Evolutionary conservation across 2,888 invertebrate genomes (phyloP).

Genomic region (Pecten maximus): DNA sequence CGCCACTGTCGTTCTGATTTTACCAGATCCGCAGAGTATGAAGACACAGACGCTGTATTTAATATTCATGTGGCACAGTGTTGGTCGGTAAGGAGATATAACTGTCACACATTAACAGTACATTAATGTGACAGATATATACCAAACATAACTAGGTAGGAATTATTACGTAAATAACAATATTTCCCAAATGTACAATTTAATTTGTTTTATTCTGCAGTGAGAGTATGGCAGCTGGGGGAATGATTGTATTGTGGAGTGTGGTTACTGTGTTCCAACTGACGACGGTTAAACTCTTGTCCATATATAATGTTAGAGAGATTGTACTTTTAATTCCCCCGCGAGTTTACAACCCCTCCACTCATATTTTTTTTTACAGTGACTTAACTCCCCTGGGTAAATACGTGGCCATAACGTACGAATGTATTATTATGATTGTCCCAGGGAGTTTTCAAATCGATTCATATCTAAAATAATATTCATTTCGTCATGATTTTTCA

Average conservation of each 20-base stretch:
- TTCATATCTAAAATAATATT: not conserved
- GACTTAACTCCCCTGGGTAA: not conserved
- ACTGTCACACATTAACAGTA: not conserved
- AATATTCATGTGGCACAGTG: not conserved
- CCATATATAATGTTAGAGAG: not conserved
- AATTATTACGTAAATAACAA: not conserved
- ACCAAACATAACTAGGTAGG: not conserved
- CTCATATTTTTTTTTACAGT: not conserved
- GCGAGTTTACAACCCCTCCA: not conserved
- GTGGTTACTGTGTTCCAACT: not conserved
- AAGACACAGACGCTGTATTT: not conserved
- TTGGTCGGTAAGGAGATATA: not conserved
- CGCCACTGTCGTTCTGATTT: slow-evolving; percentile 12
- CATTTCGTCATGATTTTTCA: not conserved
- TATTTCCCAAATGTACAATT: not conserved
- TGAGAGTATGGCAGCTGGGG: not conserved
- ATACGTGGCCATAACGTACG: not conserved
- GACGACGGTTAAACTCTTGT: not conserved
- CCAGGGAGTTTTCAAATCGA: not conserved
- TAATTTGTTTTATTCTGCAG: not conserved
- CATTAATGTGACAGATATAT: not conserved
- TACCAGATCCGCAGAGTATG: not conserved
- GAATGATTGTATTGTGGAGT: not conserved
- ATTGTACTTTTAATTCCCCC: not conserved
- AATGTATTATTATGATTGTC: not conserved